A percentile compares a stretch with the other conserved stretches of the same genome.
phyloP scores from a whole-genome alignment of 1,140 invertebrate species.

The Diprion similis region DNA sequence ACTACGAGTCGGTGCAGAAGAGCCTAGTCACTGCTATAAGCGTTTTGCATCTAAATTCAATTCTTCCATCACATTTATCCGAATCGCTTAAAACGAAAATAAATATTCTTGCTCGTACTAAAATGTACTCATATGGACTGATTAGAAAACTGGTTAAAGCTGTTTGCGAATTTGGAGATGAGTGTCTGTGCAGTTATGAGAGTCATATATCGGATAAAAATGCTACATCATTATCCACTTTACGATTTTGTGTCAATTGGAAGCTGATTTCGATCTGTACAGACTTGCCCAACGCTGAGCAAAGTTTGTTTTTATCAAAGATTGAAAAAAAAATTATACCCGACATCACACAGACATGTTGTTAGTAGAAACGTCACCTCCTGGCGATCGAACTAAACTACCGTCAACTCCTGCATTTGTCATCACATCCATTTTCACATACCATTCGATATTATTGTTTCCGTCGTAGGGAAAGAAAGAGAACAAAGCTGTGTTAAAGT shows the following conservation, averaged over 20 bases:
- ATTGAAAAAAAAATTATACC: not conserved
- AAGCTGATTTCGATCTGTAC: not conserved
- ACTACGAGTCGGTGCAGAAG: constrained; percentile 21
- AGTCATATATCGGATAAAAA: not conserved
- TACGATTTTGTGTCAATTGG: not conserved
- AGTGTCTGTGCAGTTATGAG: not conserved
- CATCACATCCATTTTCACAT: too few relatives aligned
- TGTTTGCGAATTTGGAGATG: not conserved
- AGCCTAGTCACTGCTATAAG: not conserved
- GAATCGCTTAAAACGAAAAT: not conserved
- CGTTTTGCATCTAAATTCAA: not conserved
- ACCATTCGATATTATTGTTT: too few relatives aligned
- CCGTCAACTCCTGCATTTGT: too few relatives aligned
- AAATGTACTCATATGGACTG: not conserved
- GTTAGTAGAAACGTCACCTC: not conserved
- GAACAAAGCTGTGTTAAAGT: too few relatives aligned
- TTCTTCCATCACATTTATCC: not conserved
- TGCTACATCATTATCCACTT: not conserved
- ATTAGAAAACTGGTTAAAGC: not conserved
- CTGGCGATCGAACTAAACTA: not conserved
- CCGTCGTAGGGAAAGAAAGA: too few relatives aligned
- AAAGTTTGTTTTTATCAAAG: not conserved
- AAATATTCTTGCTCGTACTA: not conserved
- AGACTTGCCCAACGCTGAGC: not conserved
- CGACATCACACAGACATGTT: not conserved